phyloP scores from a whole-genome alignment of 1,140 invertebrate genomes.

The Aphelinus certus region DNA sequence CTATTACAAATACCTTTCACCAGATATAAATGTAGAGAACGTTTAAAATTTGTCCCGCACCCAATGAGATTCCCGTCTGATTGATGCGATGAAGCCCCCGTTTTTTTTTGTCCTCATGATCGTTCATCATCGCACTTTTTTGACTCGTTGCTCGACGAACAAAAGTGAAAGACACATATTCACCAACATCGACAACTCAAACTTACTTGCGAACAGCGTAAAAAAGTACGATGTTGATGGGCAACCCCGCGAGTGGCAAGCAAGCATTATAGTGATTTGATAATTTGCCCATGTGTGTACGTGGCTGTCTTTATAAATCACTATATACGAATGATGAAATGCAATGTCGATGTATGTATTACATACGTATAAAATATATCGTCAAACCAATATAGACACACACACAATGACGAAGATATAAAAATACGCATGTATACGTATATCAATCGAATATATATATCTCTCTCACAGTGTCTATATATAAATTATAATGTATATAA shows the following conservation, averaged over 20 bases:
- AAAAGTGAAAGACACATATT: too few species aligned
- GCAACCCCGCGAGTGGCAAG: constrained; percentile 6
- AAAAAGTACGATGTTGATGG: constrained; percentile 21
- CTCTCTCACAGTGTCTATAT: constrained; percentile 19
- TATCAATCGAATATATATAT: constrained; percentile 44
- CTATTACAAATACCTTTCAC: constrained; percentile 19
- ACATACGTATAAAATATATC: constrained; percentile 31
- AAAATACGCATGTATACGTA: constrained; percentile 44
- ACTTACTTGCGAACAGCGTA: not conserved
- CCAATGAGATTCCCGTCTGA: not conserved
- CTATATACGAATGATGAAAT: constrained; percentile 17
- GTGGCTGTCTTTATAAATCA: too few species aligned
- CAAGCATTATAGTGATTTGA: constrained; percentile 10
- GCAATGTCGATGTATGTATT: constrained; percentile 24
- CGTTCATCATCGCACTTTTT: too few species aligned
- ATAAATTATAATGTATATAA: constrained; percentile 5
- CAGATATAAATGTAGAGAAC: not conserved
- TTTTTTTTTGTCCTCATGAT: too few species aligned
- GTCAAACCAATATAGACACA: too few species aligned
- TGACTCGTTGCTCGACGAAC: too few species aligned
- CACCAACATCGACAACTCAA: too few species aligned
- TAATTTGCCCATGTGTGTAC: not conserved
- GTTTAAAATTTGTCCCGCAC: not conserved
- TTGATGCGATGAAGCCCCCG: too few species aligned
- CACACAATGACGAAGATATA: constrained; percentile 32